A percentile compares a stretch with the other conserved stretches of the same genome.
These are phyloP conservation scores for Tadarida brasiliensis DNA, from an alignment of 2,797 vertebrate genomes.

Conservation along the genomic window DNA sequence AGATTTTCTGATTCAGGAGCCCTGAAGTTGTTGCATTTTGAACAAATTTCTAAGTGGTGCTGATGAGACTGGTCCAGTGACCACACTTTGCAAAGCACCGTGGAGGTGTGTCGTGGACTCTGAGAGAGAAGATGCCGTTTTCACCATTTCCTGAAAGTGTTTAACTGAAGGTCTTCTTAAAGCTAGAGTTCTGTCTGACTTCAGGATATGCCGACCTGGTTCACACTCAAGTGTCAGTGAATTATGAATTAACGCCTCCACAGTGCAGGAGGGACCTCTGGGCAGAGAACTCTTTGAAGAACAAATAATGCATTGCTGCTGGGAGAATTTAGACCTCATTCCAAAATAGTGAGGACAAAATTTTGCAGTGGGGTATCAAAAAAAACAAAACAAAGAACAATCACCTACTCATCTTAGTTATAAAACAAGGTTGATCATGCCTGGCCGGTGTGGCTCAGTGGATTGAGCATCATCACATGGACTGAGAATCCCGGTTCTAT, in stretches of 20 bases:
- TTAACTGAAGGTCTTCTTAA: background rate
- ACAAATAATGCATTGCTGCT: background rate
- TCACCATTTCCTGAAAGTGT: background rate
- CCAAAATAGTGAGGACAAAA: conserved; percentile 4
- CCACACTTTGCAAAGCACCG: background rate
- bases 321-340: background rate
- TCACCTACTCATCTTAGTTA: background rate
- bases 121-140: background rate
- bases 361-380: background rate
- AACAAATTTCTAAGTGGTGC: background rate
- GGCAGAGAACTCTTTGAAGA: background rate
- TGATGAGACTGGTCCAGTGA: rapidly evolving
- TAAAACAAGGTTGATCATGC: conserved; percentile 7
- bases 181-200: background rate
- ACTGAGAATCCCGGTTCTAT: too few relatives aligned
- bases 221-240: conserved; percentile 13
- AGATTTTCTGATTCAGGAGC: background rate
- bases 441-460: too few relatives aligned
- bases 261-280: background rate
- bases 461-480: too few relatives aligned
- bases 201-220: background rate
- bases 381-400: background rate
- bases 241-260: conserved; percentile 32
- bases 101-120: background rate
- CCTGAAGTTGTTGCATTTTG: background rate